phyloP scores from a whole-genome alignment of 2,888 invertebrate genomes.

The Microdon myrmicae region DNA sequence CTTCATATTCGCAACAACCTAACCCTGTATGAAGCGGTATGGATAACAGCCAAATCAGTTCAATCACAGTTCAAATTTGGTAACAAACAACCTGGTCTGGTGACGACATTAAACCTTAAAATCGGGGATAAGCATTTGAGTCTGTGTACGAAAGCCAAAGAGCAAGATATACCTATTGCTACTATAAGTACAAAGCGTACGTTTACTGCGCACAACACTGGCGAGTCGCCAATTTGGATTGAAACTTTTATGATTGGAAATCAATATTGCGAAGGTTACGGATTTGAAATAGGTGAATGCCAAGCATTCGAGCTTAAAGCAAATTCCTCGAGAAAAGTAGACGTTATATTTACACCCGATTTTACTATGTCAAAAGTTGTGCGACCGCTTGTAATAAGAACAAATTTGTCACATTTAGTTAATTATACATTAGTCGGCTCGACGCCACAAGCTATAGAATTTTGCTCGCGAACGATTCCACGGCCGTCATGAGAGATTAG shows the following conservation, averaged over 20 bases:
- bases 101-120: slow-evolving; percentile 83
- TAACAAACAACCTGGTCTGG: slow-evolving; percentile 83
- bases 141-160: slow-evolving; percentile 67
- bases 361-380: slow-evolving; percentile 82
- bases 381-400: slow-evolving; percentile 72
- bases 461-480: slow-evolving; percentile 75
- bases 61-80: slow-evolving; percentile 88
- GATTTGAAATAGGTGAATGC: slow-evolving; percentile 82
- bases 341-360: slow-evolving; percentile 89
- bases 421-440: slow-evolving; percentile 78
- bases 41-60: slow-evolving; percentile 85
- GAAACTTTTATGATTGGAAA: slow-evolving; percentile 74
- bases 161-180: neutral
- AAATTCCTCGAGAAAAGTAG: slow-evolving; percentile 80
- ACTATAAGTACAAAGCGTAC: slow-evolving; percentile 78
- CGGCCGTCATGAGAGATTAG: slow-evolving; percentile 82
- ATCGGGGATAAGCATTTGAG: slow-evolving; percentile 71
- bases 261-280: slow-evolving; percentile 79
- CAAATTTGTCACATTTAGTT: slow-evolving; percentile 72
- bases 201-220: slow-evolving; percentile 90
- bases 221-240: slow-evolving; percentile 85
- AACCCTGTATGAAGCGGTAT: slow-evolving; percentile 87
- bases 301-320: slow-evolving; percentile 76
- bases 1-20: slow-evolving; percentile 83
- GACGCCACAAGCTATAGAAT: slow-evolving; percentile 72